Percentiles rank a stretch among this genome's conserved stretches.
phyloP scores from a whole-genome alignment of 2,888 invertebrate genomes.

The Spicauda simplicius region DNA sequence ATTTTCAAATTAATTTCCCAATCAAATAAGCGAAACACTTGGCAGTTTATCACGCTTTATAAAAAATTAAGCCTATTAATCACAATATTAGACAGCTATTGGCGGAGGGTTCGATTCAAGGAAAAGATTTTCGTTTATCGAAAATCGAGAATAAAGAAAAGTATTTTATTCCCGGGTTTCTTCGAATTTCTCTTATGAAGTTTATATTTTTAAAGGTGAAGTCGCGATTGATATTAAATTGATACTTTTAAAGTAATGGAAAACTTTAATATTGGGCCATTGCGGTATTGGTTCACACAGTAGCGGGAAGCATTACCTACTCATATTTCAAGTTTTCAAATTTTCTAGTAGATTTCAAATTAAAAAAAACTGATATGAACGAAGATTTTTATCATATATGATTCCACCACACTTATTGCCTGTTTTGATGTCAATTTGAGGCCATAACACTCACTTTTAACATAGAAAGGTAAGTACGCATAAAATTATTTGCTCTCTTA shows the following conservation, averaged over 20 bases:
- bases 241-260: conserved; percentile 21
- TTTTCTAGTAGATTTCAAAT: background rate
- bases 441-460: too few species aligned
- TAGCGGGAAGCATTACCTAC: background rate
- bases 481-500: too few species aligned
- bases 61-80: conserved; percentile 70
- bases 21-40: conserved; percentile 40
- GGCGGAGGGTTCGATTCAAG: conserved; percentile 52
- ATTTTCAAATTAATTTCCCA: conserved; percentile 41
- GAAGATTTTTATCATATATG: too few species aligned
- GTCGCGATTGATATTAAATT: conserved; percentile 46
- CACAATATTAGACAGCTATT: conserved; percentile 68
- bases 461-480: too few species aligned
- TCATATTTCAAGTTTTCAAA: background rate
- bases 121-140: conserved; percentile 47
- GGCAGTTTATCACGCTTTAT: conserved; percentile 42
- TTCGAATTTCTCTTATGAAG: background rate
- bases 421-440: too few species aligned
- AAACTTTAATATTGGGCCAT: conserved; percentile 11
- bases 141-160: conserved; percentile 28
- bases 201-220: conserved; percentile 45
- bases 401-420: too few species aligned
- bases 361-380: too few species aligned
- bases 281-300: conserved; percentile 10
- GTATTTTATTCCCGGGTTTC: conserved; percentile 20